These are phyloP conservation scores for Cephus rjabovi DNA, from an alignment of 2,888 invertebrate genomes.

Conservation along the genomic window DNA sequence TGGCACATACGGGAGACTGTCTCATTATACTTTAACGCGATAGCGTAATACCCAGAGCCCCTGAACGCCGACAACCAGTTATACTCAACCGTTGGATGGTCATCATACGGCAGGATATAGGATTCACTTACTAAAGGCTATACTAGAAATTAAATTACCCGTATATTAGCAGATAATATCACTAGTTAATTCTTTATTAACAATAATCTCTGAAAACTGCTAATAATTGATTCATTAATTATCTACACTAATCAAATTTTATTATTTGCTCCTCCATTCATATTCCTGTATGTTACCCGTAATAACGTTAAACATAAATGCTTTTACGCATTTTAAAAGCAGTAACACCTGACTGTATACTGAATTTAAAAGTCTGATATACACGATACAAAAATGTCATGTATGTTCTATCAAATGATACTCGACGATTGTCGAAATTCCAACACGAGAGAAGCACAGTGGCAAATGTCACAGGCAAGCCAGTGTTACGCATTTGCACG, in stretches of 20 bases:
- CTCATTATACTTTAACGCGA: background rate
- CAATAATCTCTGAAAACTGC: background rate
- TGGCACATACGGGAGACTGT: background rate
- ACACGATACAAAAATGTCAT: background rate
- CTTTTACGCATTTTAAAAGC: background rate
- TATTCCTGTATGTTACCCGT: background rate
- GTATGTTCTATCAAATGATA: background rate
- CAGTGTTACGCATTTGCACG: constrained; percentile 20
- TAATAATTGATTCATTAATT: background rate
- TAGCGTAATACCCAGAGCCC: background rate
- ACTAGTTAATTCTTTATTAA: background rate
- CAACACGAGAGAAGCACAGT: background rate
- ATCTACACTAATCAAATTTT: background rate
- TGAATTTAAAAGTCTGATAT: background rate
- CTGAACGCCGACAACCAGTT: background rate
- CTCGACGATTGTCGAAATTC: background rate
- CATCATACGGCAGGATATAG: background rate
- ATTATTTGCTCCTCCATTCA: background rate
- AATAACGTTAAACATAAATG: background rate
- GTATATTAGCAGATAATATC: background rate
- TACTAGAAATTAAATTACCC: background rate
- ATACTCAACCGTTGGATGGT: background rate
- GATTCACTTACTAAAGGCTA: background rate
- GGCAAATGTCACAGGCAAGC: background rate
- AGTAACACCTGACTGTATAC: background rate